Conservation (phyloP, 1,140 invertebrate species). For the Papilio xuthus region DNA sequence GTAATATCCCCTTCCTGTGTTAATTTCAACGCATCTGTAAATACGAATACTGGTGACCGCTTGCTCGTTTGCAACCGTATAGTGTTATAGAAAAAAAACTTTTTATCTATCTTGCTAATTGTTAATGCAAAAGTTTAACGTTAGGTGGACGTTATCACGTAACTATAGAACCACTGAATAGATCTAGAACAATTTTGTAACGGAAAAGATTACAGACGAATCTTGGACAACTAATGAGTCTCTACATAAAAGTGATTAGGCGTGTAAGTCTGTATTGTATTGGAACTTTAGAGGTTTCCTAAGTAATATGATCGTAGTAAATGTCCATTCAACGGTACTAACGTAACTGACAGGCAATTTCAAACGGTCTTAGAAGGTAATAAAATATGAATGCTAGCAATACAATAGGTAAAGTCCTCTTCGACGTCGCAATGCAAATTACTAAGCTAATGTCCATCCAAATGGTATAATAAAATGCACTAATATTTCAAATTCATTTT, state of each 20-base stretch:
- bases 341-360: neutral
- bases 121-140: too few species aligned
- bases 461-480: constrained; percentile 10
- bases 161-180: too few species aligned
- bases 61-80: too few species aligned
- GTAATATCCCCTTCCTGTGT: too few species aligned
- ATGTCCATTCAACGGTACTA: neutral
- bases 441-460: neutral
- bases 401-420: neutral
- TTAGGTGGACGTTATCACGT: too few species aligned
- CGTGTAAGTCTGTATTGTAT: neutral
- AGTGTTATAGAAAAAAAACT: too few species aligned
- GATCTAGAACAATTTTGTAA: too few species aligned
- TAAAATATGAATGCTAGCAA: constrained; percentile 3
- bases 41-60: too few species aligned
- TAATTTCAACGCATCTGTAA: too few species aligned
- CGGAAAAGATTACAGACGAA: too few species aligned
- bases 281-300: neutral
- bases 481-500: constrained; percentile 2
- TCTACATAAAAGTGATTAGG: neutral
- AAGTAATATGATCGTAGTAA: neutral
- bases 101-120: too few species aligned
- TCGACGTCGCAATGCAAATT: constrained; percentile 9
- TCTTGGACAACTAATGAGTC: too few species aligned
- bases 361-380: neutral